Conservation (phyloP, 1,140 invertebrate genomes). For the Drosophila malerkotliana region DNA sequence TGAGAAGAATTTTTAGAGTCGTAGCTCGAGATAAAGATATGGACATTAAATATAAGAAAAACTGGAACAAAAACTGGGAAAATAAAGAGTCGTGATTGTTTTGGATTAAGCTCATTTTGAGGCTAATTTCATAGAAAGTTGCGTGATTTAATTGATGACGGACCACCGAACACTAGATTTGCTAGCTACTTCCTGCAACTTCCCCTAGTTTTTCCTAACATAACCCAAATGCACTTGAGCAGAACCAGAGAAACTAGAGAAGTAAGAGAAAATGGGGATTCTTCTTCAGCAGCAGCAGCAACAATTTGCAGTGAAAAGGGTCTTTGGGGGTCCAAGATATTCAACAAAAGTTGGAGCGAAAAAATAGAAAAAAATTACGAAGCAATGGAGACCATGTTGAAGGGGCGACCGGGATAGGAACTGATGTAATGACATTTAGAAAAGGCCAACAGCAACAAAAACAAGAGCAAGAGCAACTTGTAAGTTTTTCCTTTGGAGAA, state of each 20-base stretch:
- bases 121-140: constrained; percentile 70
- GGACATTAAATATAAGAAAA: too few species aligned
- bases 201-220: constrained; percentile 4
- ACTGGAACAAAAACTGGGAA: background rate
- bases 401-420: constrained; percentile 37
- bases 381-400: constrained; percentile 32
- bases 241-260: constrained; percentile 21
- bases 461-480: background rate
- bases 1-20: constrained; percentile 10
- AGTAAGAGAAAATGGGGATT: background rate
- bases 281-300: background rate
- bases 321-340: constrained; percentile 11
- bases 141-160: constrained; percentile 62
- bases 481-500: constrained; percentile 49
- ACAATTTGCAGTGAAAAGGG: constrained; percentile 24
- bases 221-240: constrained; percentile 46
- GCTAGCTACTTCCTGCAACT: constrained; percentile 7
- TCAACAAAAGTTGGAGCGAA: constrained; percentile 35
- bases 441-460: constrained; percentile 30
- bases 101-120: constrained; percentile 22
- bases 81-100: constrained; percentile 19
- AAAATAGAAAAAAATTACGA: constrained; percentile 6
- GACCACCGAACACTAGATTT: constrained; percentile 11
- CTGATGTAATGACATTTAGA: constrained; percentile 70
- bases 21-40: background rate